phyloP scores from a whole-genome alignment of 2,888 invertebrate species.

The Antitype chi region DNA sequence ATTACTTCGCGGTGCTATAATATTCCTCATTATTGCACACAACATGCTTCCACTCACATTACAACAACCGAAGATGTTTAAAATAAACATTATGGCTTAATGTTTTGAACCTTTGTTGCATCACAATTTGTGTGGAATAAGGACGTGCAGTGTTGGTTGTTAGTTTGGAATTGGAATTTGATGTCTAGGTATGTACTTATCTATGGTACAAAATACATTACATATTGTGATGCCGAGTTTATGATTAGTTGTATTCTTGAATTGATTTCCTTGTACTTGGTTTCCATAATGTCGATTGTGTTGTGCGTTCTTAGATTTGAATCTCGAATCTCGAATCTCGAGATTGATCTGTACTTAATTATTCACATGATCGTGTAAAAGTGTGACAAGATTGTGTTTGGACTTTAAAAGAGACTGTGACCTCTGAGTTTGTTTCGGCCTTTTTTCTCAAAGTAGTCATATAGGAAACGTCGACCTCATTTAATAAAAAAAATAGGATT shows the following conservation, averaged over 20 bases:
- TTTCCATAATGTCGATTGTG: background rate
- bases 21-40: conserved; percentile 69
- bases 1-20: conserved; percentile 72
- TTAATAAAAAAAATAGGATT: too few relatives aligned
- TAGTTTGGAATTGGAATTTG: background rate
- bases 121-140: conserved; percentile 23
- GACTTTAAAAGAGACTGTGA: too few relatives aligned
- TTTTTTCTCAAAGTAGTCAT: too few relatives aligned
- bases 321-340: too few relatives aligned
- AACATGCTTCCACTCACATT: conserved; percentile 55
- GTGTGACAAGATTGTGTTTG: too few relatives aligned
- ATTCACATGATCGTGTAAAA: too few relatives aligned
- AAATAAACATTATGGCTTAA: conserved; percentile 58
- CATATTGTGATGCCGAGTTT: background rate
- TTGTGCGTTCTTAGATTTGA: background rate
- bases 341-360: too few relatives aligned
- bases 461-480: too few relatives aligned
- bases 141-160: background rate
- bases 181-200: background rate
- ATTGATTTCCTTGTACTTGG: background rate
- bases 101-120: conserved; percentile 34
- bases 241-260: background rate
- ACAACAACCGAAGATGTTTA: conserved; percentile 59
- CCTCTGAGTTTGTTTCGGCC: too few relatives aligned
- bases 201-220: background rate